These are phyloP conservation scores for Oryzias curvinotus DNA, from an alignment of 2,113 vertebrate genomes.

Conservation along the genomic window DNA sequence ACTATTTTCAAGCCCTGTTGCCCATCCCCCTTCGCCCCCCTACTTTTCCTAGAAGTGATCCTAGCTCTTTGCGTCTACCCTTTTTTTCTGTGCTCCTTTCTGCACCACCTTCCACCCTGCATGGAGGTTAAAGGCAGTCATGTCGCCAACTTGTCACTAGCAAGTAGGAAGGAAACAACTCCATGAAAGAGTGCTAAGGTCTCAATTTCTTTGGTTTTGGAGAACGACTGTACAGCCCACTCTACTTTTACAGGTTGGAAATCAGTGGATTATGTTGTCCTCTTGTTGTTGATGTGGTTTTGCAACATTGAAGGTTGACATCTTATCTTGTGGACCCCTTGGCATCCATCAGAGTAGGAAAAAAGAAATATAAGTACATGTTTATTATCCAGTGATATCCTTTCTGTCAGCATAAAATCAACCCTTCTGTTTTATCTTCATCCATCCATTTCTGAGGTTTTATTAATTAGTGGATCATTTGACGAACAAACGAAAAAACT, in stretches of 20 bases:
- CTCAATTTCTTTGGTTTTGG: slow-evolving; percentile 13
- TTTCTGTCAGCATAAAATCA: slow-evolving; percentile 51
- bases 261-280: not conserved
- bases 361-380: slow-evolving; percentile 47
- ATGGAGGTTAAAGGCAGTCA: slow-evolving; percentile 51
- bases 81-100: slow-evolving; percentile 14
- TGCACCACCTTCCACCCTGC: slow-evolving; percentile 19
- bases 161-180: slow-evolving; percentile 49
- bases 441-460: slow-evolving; percentile 18
- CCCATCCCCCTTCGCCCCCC: slow-evolving; percentile 38
- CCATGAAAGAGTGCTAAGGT: slow-evolving; percentile 19
- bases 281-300: slow-evolving; percentile 10
- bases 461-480: slow-evolving; percentile 15
- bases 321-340: slow-evolving; percentile 48
- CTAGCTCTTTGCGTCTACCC: slow-evolving; percentile 9
- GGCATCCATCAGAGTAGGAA: slow-evolving; percentile 31
- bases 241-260: not conserved
- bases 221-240: not conserved
- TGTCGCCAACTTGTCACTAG: slow-evolving; percentile 51
- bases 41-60: not conserved
- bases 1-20: slow-evolving; percentile 42
- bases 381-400: slow-evolving; percentile 61
- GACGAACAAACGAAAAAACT: slow-evolving; percentile 7
- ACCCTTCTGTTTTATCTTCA: slow-evolving; percentile 52
- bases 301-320: slow-evolving; percentile 41